These are phyloP conservation scores for Mugil cephalus DNA, from an alignment of 2,113 vertebrate genomes.

Conservation along the genomic window DNA sequence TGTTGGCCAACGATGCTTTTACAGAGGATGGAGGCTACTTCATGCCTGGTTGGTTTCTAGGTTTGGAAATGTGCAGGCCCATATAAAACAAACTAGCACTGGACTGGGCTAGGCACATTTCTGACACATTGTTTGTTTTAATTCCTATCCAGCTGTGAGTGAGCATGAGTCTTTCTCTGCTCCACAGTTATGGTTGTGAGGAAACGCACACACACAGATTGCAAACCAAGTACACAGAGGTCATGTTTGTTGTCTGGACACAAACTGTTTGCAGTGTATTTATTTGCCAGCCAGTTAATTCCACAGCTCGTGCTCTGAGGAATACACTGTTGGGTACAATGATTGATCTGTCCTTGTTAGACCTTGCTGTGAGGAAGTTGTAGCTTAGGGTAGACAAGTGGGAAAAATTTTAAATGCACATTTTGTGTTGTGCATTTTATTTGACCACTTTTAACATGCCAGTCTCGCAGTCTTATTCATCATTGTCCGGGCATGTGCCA, in stretches of 20 bases:
- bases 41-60: background rate
- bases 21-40: background rate
- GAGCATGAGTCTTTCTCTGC: background rate
- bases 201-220: background rate
- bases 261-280: constrained; percentile 35
- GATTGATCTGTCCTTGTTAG: constrained; percentile 49
- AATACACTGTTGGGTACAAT: constrained; percentile 23
- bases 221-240: background rate
- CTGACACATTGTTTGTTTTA: background rate
- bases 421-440: too few species aligned
- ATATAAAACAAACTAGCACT: background rate
- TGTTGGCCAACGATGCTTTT: constrained; percentile 2
- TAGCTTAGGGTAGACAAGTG: background rate
- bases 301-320: constrained; percentile 13
- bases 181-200: constrained; percentile 1
- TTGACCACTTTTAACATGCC: background rate
- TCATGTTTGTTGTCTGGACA: constrained; percentile 42
- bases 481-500: background rate
- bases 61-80: background rate
- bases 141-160: background rate
- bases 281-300: constrained; percentile 53
- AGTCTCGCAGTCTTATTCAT: background rate
- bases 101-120: background rate
- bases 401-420: background rate
- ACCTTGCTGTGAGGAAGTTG: constrained; percentile 40